Conservation (phyloP, 2,797 vertebrate genomes). For the Acomys russatus region DNA sequence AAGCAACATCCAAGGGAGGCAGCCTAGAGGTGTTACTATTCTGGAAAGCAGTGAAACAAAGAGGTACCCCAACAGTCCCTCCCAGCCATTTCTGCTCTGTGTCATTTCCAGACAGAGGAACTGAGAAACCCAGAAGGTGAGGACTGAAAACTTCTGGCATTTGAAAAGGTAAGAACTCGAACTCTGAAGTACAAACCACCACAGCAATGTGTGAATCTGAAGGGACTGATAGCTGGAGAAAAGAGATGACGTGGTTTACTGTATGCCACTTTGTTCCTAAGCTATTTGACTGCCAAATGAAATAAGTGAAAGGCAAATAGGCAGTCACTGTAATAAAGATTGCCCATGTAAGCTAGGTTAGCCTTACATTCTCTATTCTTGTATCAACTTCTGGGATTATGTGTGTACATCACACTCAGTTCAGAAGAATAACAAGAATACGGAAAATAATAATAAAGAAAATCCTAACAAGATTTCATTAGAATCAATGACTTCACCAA, state of each 20-base stretch:
- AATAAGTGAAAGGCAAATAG: background rate
- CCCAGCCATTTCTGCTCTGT: background rate
- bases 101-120: background rate
- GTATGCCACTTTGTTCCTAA: background rate
- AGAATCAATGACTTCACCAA: slow-evolving; percentile 22
- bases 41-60: background rate
- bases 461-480: slow-evolving; percentile 32
- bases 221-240: background rate
- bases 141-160: background rate
- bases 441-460: background rate
- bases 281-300: background rate
- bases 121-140: background rate
- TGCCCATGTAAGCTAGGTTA: background rate
- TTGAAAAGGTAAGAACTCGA: background rate
- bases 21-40: background rate
- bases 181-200: background rate
- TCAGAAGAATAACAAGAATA: slow-evolving; percentile 7
- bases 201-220: background rate
- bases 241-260: background rate
- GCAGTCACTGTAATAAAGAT: background rate
- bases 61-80: background rate
- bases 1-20: background rate
- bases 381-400: background rate
- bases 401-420: background rate
- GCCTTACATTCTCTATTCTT: background rate